Base-by-base conservation (phyloP, 2,113 vertebrate species). In the Loxodonta africana region DNA sequence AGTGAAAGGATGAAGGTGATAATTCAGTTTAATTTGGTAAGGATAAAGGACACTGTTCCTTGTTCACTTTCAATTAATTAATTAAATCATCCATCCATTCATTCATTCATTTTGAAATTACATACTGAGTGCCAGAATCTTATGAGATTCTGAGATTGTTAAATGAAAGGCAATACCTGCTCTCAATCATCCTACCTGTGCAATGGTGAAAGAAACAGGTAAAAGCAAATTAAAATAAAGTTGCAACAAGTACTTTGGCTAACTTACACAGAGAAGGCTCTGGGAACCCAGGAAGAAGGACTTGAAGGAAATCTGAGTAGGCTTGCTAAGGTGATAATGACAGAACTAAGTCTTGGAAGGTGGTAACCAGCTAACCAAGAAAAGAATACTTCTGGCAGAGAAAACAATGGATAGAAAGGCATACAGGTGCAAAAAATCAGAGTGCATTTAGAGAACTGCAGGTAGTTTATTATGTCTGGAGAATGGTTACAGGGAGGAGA, bases 301-400 rank as follows among this genome's bases (percentile, higher is more conserved):
- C n/a, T 94, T 62, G 15, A 94, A 85, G 81, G 25, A 83, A 94
- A 89, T 82, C 37, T 65, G 51, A 57, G 33, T 80, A 91, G 44
- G 23, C 33, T 94, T 89, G 3, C 81, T 23, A 76, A 74, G 37
- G 15, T 51, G 33, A 71, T 60, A 51, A 51, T 73, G 44, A 48
- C 51, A 78, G 28, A 81, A 88, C 2, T 76, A 89, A 78, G 18
- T 67, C 48, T 78, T 94, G 8, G 44, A 71, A 7, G 6, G 17
- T 63, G 9, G 57, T 18, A 83, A 83, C 20, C 78, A 77, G 25
- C 63, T 81, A 69, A 26, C 69, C 25, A 67, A 85, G 41, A 28
- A 91, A 95, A 85, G 44, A 81, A 41, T 86, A 82, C 33, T 57
- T 94, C n/a, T 71, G 62, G 41, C 33, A 80, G 26, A 81, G n/a